These are phyloP conservation scores for Pteropus alecto DNA, from an alignment of 2,113 vertebrate species.

Conservation along the genomic window DNA sequence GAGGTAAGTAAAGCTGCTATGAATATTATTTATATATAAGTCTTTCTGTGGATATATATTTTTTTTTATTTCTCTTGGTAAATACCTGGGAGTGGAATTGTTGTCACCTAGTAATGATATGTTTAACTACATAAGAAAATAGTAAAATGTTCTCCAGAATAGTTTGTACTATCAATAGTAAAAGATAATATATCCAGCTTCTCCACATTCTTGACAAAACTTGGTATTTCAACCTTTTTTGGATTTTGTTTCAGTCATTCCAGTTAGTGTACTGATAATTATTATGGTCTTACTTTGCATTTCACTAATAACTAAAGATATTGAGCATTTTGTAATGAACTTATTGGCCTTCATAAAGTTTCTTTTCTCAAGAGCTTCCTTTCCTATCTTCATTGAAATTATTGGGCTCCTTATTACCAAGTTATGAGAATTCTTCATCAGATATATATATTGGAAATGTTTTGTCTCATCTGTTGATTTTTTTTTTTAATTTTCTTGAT, in stretches of 20 bases:
- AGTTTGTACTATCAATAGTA: background rate
- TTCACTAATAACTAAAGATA: background rate
- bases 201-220: background rate
- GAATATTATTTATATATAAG: background rate
- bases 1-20: background rate
- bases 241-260: background rate
- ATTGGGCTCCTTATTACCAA: background rate
- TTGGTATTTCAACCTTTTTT: background rate
- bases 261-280: background rate
- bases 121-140: background rate
- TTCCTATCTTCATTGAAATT: background rate
- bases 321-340: background rate
- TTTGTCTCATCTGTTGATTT: background rate
- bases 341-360: background rate
- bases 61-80: background rate
- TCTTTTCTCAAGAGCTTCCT: background rate
- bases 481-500: background rate
- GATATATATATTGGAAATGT: background rate
- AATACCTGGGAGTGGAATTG: background rate
- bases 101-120: background rate
- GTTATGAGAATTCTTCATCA: background rate
- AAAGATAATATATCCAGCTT: background rate
- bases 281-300: background rate
- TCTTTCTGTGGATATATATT: background rate
- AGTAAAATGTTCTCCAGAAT: background rate